Evolutionary conservation across 2,888 invertebrate species (phyloP).

Genomic region (Spicauda simplicius): DNA sequence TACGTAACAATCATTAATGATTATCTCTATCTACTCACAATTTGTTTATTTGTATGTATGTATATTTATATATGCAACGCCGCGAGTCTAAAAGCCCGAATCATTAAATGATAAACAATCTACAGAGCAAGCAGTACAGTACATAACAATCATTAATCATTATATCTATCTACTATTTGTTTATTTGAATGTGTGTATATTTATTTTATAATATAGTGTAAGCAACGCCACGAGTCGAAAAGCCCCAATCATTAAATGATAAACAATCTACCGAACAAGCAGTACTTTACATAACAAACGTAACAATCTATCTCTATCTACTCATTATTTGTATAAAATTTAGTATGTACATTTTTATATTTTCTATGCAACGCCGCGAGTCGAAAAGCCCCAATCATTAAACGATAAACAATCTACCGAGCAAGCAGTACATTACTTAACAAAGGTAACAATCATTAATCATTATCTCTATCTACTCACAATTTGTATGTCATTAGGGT

Average conservation of each 20-base stretch:
- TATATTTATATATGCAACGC: no score
- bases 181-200: no score
- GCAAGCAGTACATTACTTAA: slow-evolving; percentile 16
- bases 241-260: slow-evolving; percentile 7
- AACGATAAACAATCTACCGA: slow-evolving; percentile 15
- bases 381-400: slow-evolving; percentile 10
- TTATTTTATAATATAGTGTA: not conserved
- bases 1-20: slow-evolving; percentile 38
- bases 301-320: slow-evolving; percentile 6
- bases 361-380: slow-evolving; percentile 11
- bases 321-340: no score
- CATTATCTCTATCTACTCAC: slow-evolving; percentile 58
- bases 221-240: slow-evolving; percentile 19
- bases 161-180: no score
- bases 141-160: no score
- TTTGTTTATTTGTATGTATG: slow-evolving; percentile 49
- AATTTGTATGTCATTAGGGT: slow-evolving; percentile 67
- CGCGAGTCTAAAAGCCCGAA: no score
- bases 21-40: slow-evolving; percentile 62
- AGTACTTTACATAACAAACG: slow-evolving; percentile 24
- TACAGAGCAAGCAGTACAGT: no score
- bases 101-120: no score
- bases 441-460: slow-evolving; percentile 39
- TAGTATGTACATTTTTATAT: no score
- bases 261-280: slow-evolving; percentile 20